Evolutionary conservation across 2,113 vertebrate species (phyloP), one percentile per base, ranked within the genome.

Genomic region (Bos indicus): DNA sequence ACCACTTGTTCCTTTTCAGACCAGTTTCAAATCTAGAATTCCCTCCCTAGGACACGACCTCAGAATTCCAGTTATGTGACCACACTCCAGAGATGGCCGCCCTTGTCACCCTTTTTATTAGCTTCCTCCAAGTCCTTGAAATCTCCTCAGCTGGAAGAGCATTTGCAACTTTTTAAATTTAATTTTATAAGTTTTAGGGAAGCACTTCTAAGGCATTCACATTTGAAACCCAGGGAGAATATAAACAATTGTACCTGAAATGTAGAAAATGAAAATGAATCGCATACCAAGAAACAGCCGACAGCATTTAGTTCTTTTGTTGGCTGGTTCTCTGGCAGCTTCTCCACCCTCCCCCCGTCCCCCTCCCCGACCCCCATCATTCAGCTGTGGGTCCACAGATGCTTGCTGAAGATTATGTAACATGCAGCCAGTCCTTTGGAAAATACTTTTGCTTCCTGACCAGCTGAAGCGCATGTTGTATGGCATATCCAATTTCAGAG

Each of bases 401-500:
- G 86, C 67, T 3, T 1, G 23, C 60, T 16, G 90, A 67, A 83
- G 85, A 30, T 59, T 30, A n/a, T 13, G 40, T 57, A 14, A 4
- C 56, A 3, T 77, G 88, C n/a, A 21, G 94, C 88, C 92, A 71
- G 87, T 67, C 64, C 95, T 85, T 30, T 56, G 85, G 81, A 88
- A 95, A 91, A 85, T 0, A 4, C 57, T 60, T 80, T 33, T 82
- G 64, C 87, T 95, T 97, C 92, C 92, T 13, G 60, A 43, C 90
- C 43, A 36, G 83, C 94, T 57, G 89, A 92, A 87, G 83, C 81
- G 57, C 90, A 28, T 2, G n/a, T 30, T 36, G 36, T 33, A 1
- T 7, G 16, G 97, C 81, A 46, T 88, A 57, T 71, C 51, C 84
- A 71, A 5, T 74, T 57, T 90, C 95, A 57, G 25, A 48, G 85